These are phyloP conservation scores for Caenorhabditis wallacei DNA, from an alignment of 2,888 invertebrate genomes.

Conservation along the genomic window DNA sequence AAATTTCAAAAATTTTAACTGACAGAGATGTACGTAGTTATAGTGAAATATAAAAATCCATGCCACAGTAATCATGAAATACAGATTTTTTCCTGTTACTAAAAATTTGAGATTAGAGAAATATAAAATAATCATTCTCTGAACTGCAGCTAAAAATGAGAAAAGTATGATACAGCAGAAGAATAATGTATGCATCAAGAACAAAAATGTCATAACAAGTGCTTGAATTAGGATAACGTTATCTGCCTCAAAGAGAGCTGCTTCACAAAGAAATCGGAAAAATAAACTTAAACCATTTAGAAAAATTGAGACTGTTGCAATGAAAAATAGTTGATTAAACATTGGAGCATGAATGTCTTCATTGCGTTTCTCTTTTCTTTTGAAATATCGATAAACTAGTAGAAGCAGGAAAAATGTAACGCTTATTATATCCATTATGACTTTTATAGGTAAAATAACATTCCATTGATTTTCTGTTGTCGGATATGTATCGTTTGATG, in stretches of 20 bases:
- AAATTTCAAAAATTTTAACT: too few species aligned
- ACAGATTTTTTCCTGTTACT: background rate
- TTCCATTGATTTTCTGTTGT: too few species aligned
- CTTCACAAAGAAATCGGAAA: background rate
- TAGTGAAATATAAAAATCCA: background rate
- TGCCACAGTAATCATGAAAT: background rate
- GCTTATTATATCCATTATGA: background rate
- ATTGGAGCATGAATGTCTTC: background rate
- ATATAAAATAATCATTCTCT: background rate
- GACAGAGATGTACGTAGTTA: too few species aligned
- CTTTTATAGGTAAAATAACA: too few species aligned
- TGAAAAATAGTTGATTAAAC: background rate
- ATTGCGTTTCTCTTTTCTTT: background rate
- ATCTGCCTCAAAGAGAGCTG: background rate
- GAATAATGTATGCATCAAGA: background rate
- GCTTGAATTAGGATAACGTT: background rate
- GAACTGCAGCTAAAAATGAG: background rate
- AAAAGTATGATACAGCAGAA: background rate
- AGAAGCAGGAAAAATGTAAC: background rate
- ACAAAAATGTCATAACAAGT: background rate
- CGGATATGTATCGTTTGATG: too few species aligned
- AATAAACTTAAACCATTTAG: background rate
- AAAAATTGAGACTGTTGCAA: background rate
- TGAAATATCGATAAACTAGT: background rate
- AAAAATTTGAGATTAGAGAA: background rate